These are phyloP conservation scores for Melinaea menophilus DNA, from an alignment of 2,888 invertebrate genomes.

Conservation along the genomic window DNA sequence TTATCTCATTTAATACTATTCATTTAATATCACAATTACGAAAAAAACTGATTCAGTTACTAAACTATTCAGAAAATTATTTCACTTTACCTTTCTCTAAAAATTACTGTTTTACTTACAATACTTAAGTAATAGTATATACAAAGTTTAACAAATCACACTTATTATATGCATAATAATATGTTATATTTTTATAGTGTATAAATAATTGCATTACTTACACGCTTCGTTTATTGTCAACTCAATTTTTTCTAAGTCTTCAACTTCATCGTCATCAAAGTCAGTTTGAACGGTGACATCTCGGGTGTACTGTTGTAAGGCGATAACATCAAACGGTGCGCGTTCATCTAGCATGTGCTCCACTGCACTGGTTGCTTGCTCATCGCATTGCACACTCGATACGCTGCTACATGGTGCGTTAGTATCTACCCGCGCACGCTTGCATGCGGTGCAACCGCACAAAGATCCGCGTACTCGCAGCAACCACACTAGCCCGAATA, in stretches of 20 bases:
- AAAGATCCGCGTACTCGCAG: conserved; percentile 88
- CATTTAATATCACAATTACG: too few species aligned
- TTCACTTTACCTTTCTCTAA: too few species aligned
- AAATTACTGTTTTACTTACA: too few species aligned
- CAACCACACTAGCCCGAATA: conserved; percentile 92
- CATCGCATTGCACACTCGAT: conserved; percentile 20
- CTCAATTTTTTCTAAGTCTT: conserved; percentile 70
- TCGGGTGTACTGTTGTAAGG: conserved; percentile 67
- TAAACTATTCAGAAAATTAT: too few species aligned
- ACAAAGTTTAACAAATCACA: too few species aligned
- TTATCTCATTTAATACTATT: too few species aligned
- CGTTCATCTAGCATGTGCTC: conserved; percentile 62
- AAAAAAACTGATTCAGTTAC: too few species aligned
- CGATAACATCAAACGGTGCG: conserved; percentile 68
- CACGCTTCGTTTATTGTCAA: conserved; percentile 69
- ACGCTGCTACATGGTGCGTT: conserved; percentile 41
- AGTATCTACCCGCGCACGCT: conserved; percentile 68
- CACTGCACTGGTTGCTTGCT: conserved; percentile 62
- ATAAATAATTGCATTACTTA: conserved; percentile 44
- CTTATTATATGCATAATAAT: too few species aligned
- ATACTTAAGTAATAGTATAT: too few species aligned
- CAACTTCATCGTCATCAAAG: conserved; percentile 68
- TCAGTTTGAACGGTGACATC: conserved; percentile 75
- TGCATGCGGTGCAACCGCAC: conserved; percentile 85
- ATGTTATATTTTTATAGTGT: neutral